These are phyloP conservation scores for Spilarctia lutea DNA, from an alignment of 2,888 invertebrate species.

Conservation along the genomic window DNA sequence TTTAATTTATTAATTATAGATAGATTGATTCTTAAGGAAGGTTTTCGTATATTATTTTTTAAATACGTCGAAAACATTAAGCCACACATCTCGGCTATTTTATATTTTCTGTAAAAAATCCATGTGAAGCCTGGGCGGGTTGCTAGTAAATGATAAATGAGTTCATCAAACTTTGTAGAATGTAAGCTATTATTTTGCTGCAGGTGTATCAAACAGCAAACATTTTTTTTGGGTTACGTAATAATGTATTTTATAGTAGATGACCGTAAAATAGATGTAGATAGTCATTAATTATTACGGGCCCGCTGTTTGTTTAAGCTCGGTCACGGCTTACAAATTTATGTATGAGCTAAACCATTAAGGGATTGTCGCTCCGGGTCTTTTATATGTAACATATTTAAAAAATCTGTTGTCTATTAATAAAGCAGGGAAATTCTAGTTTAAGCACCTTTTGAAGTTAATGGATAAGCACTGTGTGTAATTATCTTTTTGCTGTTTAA, in stretches of 20 bases:
- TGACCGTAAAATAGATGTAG: constrained; percentile 82
- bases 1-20: constrained; percentile 18
- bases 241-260: constrained; percentile 71
- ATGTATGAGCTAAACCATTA: constrained; percentile 81
- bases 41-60: no score
- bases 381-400: constrained; percentile 55
- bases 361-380: constrained; percentile 78
- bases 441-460: constrained; percentile 38
- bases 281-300: constrained; percentile 81
- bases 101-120: no score
- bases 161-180: constrained; percentile 36
- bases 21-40: no score
- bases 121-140: no score
- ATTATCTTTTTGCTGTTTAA: not conserved
- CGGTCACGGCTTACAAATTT: constrained; percentile 80
- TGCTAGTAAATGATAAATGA: constrained; percentile 40
- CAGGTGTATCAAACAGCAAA: constrained; percentile 71
- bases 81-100: no score
- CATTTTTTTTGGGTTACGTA: constrained; percentile 71
- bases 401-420: constrained; percentile 51
- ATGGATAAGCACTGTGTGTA: constrained; percentile 12
- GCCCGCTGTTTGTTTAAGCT: constrained; percentile 81
- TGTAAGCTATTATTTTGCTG: constrained; percentile 38
- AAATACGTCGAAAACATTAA: no score
- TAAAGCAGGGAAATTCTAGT: constrained; percentile 39